phyloP scores from a whole-genome alignment of 2,113 vertebrate genomes.

The Scomber japonicus region DNA sequence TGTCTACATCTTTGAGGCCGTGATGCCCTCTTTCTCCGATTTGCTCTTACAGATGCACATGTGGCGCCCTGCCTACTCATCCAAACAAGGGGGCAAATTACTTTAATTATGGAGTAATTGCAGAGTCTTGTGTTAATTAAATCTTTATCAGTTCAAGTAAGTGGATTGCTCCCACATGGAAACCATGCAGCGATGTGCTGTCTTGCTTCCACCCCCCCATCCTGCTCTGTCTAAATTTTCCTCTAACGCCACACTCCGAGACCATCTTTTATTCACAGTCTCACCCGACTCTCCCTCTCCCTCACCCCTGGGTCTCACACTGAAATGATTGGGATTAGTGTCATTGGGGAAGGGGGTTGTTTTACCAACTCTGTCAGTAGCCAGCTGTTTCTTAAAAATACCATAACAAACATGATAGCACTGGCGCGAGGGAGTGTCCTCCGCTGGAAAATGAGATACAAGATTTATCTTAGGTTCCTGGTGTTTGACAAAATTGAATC shows the following conservation, averaged over 20 bases:
- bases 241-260: slow-evolving; percentile 43
- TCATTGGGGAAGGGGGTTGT: slow-evolving; percentile 61
- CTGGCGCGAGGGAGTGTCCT: slow-evolving; percentile 72
- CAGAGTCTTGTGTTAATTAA: slow-evolving; percentile 97
- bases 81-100: slow-evolving; percentile 96
- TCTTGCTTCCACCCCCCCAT: slow-evolving; percentile 27
- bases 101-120: slow-evolving; percentile 99
- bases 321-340: slow-evolving; percentile 73
- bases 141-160: slow-evolving; percentile 99
- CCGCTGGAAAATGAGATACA: slow-evolving; percentile 82
- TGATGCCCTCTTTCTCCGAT: slow-evolving; percentile 29
- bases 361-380: slow-evolving; percentile 69
- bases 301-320: slow-evolving; percentile 57
- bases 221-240: slow-evolving; percentile 51
- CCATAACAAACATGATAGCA: slow-evolving; percentile 81
- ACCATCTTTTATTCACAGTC: slow-evolving; percentile 55
- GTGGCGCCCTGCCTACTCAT: slow-evolving; percentile 87
- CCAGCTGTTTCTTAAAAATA: slow-evolving; percentile 81
- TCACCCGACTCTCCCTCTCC: slow-evolving; percentile 44
- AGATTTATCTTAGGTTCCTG: slow-evolving; percentile 85
- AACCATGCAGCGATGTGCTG: slow-evolving; percentile 81
- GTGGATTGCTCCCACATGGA: slow-evolving; percentile 96
- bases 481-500: slow-evolving; percentile 88
- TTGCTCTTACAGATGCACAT: slow-evolving; percentile 51
- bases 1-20: slow-evolving; percentile 58